These are phyloP conservation scores for Axis porcinus DNA, from an alignment of 2,113 vertebrate species.

Conservation along the genomic window DNA sequence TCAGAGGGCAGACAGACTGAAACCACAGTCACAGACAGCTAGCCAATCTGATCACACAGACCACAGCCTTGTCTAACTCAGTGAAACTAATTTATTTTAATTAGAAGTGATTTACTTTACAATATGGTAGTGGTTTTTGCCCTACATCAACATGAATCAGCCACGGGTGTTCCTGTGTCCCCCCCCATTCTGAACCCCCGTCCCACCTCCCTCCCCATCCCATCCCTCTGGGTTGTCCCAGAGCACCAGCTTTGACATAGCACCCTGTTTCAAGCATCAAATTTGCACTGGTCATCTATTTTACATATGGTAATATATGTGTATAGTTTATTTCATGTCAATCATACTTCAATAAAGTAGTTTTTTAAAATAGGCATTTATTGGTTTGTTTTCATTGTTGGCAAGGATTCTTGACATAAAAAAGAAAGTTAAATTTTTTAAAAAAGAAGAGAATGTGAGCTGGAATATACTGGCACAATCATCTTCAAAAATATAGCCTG, in stretches of 20 bases:
- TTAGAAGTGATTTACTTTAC: background rate
- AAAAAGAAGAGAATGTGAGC: background rate
- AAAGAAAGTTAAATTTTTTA: background rate
- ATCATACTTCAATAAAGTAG: background rate
- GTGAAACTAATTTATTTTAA: background rate
- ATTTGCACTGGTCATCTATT: background rate
- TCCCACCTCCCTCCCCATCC: background rate
- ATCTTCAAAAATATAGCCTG: background rate
- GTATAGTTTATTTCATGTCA: background rate
- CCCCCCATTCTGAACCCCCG: accelerated
- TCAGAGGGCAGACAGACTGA: background rate
- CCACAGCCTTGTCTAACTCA: background rate
- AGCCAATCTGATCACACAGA: background rate
- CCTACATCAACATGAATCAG: background rate
- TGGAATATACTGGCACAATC: no score
- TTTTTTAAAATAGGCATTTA: background rate
- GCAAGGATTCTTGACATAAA: background rate
- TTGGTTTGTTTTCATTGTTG: background rate
- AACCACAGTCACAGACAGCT: background rate
- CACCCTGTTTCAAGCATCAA: background rate
- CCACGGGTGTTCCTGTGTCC: background rate
- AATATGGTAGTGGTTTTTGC: background rate
- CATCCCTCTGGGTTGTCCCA: background rate
- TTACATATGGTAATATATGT: background rate
- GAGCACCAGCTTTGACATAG: background rate